Conservation (phyloP, 2,797 vertebrate species). For the Gephyroberyx darwinii region DNA sequence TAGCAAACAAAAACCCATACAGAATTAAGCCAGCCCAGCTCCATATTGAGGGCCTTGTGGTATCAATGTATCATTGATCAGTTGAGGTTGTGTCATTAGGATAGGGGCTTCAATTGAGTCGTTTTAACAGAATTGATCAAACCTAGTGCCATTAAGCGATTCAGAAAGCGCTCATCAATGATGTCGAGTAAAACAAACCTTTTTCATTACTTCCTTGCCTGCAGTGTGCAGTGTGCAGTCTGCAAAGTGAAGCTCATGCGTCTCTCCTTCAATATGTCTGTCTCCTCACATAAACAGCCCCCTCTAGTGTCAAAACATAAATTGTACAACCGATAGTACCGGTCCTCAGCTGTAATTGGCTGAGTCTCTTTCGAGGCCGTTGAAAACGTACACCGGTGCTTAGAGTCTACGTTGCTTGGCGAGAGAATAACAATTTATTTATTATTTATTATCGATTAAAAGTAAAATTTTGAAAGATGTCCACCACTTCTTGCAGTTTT, state of each 20-base stretch:
- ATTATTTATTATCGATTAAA: no score
- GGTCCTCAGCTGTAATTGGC: no score
- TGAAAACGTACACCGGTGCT: no score
- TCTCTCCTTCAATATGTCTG: neutral
- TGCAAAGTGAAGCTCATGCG: slow-evolving; percentile 5
- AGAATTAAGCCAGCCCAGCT: neutral
- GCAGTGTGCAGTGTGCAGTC: neutral
- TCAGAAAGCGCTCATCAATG: slow-evolving; percentile 7
- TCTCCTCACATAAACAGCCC: slow-evolving; percentile 40
- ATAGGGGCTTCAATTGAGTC: neutral
- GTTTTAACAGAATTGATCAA: slow-evolving; percentile 14
- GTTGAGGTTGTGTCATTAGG: neutral
- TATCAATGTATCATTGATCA: no score
- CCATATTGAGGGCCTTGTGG: neutral
- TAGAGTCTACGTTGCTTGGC: no score
- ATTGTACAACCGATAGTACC: no score
- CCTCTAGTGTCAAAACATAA: slow-evolving; percentile 53
- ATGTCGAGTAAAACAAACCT: slow-evolving; percentile 5
- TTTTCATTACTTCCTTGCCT: slow-evolving; percentile 3
- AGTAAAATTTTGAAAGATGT: no score
- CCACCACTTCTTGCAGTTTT: no score
- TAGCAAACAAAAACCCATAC: neutral
- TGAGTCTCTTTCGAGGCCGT: no score
- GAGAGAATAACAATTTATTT: no score
- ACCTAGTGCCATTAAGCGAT: neutral